Evolutionary conservation across 2,113 vertebrate genomes (phyloP).

Genomic region (Coptodon rendalli): DNA sequence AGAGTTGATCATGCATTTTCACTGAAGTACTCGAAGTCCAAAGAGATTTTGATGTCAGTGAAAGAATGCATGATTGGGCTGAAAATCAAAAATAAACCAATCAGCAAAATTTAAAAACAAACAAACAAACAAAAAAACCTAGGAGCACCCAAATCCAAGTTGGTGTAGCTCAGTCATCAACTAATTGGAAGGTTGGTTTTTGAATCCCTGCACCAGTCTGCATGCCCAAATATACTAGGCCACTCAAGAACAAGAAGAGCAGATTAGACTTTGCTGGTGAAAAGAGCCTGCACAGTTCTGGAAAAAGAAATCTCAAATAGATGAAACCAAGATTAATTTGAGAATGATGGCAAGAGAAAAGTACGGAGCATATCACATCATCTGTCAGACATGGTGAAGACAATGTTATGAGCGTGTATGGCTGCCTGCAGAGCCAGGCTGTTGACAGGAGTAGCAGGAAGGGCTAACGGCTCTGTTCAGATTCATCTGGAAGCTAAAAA

Average conservation of each 20-base stretch:
- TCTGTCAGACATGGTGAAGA: not conserved
- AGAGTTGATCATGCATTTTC: not conserved
- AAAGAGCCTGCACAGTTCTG: not conserved
- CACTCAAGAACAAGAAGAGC: not conserved
- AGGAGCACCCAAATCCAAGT: not conserved
- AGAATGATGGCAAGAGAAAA: not conserved
- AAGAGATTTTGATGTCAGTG: not conserved
- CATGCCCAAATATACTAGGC: not conserved
- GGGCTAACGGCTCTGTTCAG: not conserved
- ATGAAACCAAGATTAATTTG: not conserved
- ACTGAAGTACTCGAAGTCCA: not conserved
- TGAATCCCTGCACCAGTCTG: not conserved
- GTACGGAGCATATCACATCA: not conserved
- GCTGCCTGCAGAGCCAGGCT: not conserved
- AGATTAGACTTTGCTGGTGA: not conserved
- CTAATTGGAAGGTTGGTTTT: not conserved
- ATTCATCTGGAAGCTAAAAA: not conserved
- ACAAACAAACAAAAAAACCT: rapidly evolving
- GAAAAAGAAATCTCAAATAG: not conserved
- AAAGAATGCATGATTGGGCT: not conserved
- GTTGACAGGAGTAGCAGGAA: not conserved
- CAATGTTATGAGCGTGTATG: not conserved
- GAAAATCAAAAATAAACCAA: not conserved
- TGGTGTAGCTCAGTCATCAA: not conserved
- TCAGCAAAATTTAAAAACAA: not conserved